These are phyloP conservation scores for Anoplopoma fimbria DNA, from an alignment of 2,113 vertebrate species.

Conservation along the genomic window DNA sequence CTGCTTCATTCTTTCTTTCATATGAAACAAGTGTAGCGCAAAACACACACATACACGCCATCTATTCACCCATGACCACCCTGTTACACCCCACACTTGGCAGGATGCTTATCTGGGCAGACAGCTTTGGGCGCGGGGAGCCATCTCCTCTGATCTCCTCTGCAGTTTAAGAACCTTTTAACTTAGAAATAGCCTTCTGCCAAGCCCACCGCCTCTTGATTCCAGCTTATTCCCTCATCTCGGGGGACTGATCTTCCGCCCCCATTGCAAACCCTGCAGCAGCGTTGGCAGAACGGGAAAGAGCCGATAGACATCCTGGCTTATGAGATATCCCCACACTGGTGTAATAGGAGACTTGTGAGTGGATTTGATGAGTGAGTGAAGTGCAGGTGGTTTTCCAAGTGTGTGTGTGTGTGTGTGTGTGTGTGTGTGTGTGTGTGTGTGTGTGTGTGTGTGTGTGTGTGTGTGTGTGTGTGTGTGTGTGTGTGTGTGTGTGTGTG, in stretches of 20 bases:
- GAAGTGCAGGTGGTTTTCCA: constrained; percentile 68
- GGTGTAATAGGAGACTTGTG: constrained; percentile 78
- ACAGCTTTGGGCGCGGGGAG: constrained; percentile 75
- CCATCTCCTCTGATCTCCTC: constrained; percentile 80
- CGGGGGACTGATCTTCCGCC: constrained; percentile 78
- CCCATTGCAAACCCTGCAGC: constrained; percentile 76
- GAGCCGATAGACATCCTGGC: constrained; percentile 76
- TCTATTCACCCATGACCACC: constrained; percentile 76
- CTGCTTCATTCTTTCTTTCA: constrained; percentile 45
- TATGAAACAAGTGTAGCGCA: constrained; percentile 53
- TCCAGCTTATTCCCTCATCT: constrained; percentile 79
- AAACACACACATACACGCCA: constrained; percentile 47
- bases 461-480: neutral
- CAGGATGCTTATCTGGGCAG: constrained; percentile 80
- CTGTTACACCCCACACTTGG: constrained; percentile 68
- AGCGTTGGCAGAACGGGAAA: constrained; percentile 72
- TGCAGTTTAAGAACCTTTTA: constrained; percentile 84
- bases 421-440: neutral
- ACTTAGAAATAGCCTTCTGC: constrained; percentile 78
- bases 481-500: neutral
- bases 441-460: neutral
- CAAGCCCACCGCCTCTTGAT: constrained; percentile 74
- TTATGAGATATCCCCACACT: constrained; percentile 76
- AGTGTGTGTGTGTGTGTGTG: neutral
- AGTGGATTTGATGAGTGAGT: constrained; percentile 79